These are phyloP conservation scores for Austrolebias charrua DNA, from an alignment of 2,797 vertebrate species.

Conservation along the genomic window DNA sequence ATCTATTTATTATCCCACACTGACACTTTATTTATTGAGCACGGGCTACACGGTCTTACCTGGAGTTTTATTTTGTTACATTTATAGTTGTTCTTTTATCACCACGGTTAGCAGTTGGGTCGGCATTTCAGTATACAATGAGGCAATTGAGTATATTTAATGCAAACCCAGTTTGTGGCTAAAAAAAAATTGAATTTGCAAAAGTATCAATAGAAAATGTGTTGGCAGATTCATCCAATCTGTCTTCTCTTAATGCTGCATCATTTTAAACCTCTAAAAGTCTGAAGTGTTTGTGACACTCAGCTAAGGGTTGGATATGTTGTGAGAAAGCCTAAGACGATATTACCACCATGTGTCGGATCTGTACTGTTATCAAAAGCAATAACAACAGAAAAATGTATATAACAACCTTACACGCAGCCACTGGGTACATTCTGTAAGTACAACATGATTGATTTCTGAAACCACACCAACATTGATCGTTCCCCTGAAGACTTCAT, in stretches of 20 bases:
- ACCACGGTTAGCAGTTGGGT: background rate
- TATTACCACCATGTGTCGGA: no score
- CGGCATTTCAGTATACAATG: background rate
- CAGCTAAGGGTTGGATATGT: no score
- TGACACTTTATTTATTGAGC: background rate
- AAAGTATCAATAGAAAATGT: no score
- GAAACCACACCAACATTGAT: conserved; percentile 5
- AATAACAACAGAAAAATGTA: no score
- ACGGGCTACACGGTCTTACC: background rate
- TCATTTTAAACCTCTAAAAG: no score
- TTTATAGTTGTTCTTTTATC: background rate
- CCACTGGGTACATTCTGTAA: background rate
- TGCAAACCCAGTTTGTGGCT: no score
- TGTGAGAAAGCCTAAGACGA: no score
- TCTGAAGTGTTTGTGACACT: no score
- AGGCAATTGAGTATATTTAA: background rate
- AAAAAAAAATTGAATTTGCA: no score
- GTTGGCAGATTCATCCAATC: no score
- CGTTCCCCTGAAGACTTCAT: conserved; percentile 34
- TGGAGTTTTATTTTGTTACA: background rate
- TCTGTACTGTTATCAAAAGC: no score
- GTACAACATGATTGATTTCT: background rate
- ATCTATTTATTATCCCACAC: conserved; percentile 12
- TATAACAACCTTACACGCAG: background rate
- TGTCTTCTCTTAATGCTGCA: no score